These are phyloP conservation scores for Tinea semifulvella DNA, from an alignment of 2,888 invertebrate species.

Conservation along the genomic window DNA sequence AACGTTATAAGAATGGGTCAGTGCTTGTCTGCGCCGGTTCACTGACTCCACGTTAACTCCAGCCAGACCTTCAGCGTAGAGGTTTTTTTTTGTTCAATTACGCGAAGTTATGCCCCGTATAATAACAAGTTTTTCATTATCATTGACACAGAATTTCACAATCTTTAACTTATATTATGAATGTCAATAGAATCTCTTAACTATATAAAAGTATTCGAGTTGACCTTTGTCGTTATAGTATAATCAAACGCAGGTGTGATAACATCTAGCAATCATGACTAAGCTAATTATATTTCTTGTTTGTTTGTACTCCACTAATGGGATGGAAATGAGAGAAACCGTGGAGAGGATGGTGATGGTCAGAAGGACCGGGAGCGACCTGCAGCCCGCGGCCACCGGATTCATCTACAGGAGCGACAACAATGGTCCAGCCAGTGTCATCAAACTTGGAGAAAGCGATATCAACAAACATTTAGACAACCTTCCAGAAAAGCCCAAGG, in stretches of 20 bases:
- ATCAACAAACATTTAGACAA: slow-evolving; percentile 43
- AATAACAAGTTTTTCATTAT: slow-evolving; percentile 59
- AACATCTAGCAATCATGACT: slow-evolving; percentile 35
- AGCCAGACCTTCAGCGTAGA: not conserved
- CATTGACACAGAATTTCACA: slow-evolving; percentile 65
- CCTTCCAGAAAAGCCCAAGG: slow-evolving; percentile 38
- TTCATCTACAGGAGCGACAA: slow-evolving; percentile 63
- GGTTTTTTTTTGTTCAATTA: slow-evolving; percentile 16
- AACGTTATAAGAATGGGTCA: slow-evolving; percentile 1
- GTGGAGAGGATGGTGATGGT: slow-evolving; percentile 64
- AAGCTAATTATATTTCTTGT: slow-evolving; percentile 23
- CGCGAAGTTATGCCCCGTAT: slow-evolving; percentile 50
- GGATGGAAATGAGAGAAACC: slow-evolving; percentile 57
- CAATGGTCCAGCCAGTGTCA: slow-evolving; percentile 53
- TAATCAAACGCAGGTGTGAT: slow-evolving; percentile 31
- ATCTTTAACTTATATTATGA: slow-evolving; percentile 49
- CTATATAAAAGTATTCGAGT: slow-evolving; percentile 50
- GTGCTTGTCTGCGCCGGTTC: slow-evolving; percentile 1
- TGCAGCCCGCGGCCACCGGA: slow-evolving; percentile 67
- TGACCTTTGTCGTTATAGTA: slow-evolving; percentile 52
- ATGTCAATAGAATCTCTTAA: slow-evolving; percentile 52
- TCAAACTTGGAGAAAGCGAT: slow-evolving; percentile 53
- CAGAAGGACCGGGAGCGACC: slow-evolving; percentile 64
- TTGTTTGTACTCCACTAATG: slow-evolving; percentile 22
- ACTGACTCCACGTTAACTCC: not conserved